A percentile compares a stretch with the other conserved stretches of the same genome.
phyloP scores from a whole-genome alignment of 53 echinoderm and acorn worm species.

The Holothuria scabra region DNA sequence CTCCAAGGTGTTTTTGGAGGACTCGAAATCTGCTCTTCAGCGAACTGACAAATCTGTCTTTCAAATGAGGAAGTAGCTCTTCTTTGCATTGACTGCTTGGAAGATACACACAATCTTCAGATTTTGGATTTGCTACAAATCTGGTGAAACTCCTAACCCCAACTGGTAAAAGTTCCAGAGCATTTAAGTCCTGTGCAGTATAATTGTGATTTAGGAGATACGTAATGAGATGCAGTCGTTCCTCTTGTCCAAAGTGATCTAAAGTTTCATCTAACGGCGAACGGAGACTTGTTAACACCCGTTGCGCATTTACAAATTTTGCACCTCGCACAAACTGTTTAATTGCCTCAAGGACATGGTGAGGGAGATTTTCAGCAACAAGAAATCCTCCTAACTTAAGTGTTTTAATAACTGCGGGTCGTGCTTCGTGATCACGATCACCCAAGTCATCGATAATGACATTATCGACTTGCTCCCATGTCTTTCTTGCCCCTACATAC shows the following conservation, averaged over 20 bases:
- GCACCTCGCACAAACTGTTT: background rate
- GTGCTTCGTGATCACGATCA: background rate
- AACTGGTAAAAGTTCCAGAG: background rate
- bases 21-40: background rate
- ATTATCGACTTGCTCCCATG: slow-evolving; percentile 8
- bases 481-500: background rate
- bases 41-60: background rate
- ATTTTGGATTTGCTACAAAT: background rate
- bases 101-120: background rate
- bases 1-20: background rate
- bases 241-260: background rate
- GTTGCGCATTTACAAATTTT: background rate
- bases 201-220: slow-evolving; percentile 5
- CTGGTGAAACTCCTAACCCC: background rate
- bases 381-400: background rate
- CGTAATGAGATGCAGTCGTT: background rate
- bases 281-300: background rate
- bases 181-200: background rate
- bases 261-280: background rate
- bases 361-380: slow-evolving; percentile 17
- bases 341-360: slow-evolving; percentile 33
- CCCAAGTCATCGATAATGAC: background rate
- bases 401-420: slow-evolving; percentile 7
- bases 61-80: slow-evolving; percentile 16
- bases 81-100: background rate